Evolutionary conservation across 2,113 vertebrate genomes (phyloP).

Genomic region (Accipiter virgatus): DNA sequence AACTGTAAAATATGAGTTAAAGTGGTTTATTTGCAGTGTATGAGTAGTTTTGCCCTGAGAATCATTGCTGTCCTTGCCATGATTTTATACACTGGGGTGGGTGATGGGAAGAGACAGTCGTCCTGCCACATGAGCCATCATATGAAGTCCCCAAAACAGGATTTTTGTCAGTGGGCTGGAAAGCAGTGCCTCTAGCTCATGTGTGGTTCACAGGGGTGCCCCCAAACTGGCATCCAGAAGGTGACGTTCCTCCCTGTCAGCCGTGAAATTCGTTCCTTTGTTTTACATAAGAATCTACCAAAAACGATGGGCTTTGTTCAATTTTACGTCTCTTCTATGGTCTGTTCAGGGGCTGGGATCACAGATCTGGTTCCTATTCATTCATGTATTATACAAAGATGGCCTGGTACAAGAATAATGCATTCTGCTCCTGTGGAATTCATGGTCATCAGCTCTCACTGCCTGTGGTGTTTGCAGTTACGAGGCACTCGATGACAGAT

Average conservation of each 20-base stretch:
- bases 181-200: fast-evolving
- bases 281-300: not conserved
- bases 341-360: not conserved
- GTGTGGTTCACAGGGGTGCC: not conserved
- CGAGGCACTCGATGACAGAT: fast-evolving
- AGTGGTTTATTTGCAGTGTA: not conserved
- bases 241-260: not conserved
- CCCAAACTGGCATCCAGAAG: not conserved
- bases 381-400: not conserved
- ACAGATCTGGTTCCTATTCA: not conserved
- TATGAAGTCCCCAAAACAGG: not conserved
- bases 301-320: not conserved
- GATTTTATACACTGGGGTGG: not conserved
- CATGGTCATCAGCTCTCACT: not conserved
- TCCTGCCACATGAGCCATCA: not conserved
- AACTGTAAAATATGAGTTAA: not conserved
- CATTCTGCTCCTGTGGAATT: not conserved
- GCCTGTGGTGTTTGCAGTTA: not conserved
- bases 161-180: not conserved
- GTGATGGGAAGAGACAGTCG: not conserved
- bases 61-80: not conserved
- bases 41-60: not conserved
- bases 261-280: not conserved
- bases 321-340: fast-evolving
- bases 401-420: not conserved